Percentiles rank a stretch among this genome's conserved stretches.
Conservation (phyloP, 2,888 invertebrate species). For the Watsonalla cultraria region DNA sequence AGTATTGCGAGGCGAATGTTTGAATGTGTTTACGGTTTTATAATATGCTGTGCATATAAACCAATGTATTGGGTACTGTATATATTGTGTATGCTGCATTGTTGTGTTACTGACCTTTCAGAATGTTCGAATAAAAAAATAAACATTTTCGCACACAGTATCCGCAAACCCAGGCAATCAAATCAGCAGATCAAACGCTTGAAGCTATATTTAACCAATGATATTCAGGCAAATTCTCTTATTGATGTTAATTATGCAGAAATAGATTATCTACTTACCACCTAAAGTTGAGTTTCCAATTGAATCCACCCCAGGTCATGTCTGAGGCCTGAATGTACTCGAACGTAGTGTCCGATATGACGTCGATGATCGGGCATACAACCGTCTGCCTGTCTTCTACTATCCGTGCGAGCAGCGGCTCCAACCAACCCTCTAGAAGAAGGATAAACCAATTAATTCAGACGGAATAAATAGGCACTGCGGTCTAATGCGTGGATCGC, state of each 20-base stretch:
- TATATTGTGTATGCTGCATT: too few relatives aligned
- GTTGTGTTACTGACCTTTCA: too few relatives aligned
- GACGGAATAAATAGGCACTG: not conserved
- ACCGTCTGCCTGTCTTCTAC: conserved; percentile 95
- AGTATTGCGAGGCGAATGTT: too few relatives aligned
- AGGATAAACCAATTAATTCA: not conserved
- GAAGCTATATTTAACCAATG: too few relatives aligned
- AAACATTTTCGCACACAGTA: too few relatives aligned
- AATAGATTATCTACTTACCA: conserved; percentile 81
- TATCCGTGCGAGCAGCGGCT: conserved; percentile 94
- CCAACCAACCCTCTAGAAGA: conserved; percentile 95
- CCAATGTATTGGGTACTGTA: too few relatives aligned
- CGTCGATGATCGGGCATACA: conserved; percentile 99
- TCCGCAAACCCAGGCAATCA: too few relatives aligned
- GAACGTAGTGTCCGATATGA: conserved; percentile 98
- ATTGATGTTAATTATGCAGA: not conserved
- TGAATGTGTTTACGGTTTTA: too few relatives aligned
- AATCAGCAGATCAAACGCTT: too few relatives aligned
- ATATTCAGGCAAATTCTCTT: not conserved
- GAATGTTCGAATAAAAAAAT: too few relatives aligned
- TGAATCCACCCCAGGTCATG: conserved; percentile 99
- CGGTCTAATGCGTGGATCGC: too few relatives aligned
- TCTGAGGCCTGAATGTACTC: conserved; percentile 99
- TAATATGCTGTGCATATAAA: too few relatives aligned
- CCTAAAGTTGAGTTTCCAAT: conserved; percentile 99